These are phyloP conservation scores for Acrocephalus scirpaceus DNA, from an alignment of 2,797 vertebrate genomes.

Conservation along the genomic window DNA sequence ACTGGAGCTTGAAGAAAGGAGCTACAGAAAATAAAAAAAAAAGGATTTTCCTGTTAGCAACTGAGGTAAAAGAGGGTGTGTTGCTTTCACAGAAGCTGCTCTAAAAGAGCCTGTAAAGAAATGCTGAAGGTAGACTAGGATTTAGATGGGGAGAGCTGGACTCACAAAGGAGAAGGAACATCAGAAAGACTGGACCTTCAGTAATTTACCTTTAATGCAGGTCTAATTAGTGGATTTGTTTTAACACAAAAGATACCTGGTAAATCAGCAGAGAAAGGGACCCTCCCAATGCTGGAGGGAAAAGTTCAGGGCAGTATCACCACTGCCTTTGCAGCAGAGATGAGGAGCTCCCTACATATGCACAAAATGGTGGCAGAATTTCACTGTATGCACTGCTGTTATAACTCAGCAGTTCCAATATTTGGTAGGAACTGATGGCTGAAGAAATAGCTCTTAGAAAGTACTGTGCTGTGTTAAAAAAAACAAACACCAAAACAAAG, in stretches of 20 bases:
- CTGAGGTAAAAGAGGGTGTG: neutral
- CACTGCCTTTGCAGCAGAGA: neutral
- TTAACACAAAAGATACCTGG: neutral
- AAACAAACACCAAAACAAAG: neutral
- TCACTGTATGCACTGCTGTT: neutral
- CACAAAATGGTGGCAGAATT: neutral
- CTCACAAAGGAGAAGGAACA: neutral
- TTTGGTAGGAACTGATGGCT: neutral
- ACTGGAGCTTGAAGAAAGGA: neutral
- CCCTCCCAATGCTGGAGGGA: neutral
- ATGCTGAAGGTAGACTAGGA: neutral
- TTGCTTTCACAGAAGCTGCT: neutral
- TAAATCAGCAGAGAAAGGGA: neutral
- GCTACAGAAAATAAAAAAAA: neutral
- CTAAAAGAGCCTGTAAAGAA: neutral
- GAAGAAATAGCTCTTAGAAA: neutral
- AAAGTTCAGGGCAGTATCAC: neutral
- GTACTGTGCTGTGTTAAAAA: neutral
- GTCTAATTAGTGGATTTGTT: neutral
- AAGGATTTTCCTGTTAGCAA: neutral
- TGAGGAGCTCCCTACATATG: neutral
- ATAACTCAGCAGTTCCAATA: neutral
- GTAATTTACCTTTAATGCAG: neutral
- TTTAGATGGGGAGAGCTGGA: neutral
- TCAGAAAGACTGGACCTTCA: neutral